Evolutionary conservation across 2,888 invertebrate species (phyloP).

Genomic region (Escarpia spicata): DNA sequence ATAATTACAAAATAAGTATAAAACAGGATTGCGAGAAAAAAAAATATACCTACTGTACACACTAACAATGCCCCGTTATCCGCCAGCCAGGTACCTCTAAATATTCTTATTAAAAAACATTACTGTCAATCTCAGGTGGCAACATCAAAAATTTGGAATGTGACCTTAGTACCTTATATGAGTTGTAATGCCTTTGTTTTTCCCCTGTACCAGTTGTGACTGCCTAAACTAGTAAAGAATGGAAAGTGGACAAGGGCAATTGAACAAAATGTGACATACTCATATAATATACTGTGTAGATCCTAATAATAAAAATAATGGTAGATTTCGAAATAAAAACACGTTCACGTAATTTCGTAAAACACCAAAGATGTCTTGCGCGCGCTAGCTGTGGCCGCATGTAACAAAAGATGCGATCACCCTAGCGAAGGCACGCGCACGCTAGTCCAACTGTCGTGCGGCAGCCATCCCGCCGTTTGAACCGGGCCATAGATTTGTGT

Average conservation of each 20-base stretch:
- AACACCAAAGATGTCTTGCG: not conserved
- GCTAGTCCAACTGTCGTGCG: slow-evolving; percentile 4
- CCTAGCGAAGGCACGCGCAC: slow-evolving; percentile 16
- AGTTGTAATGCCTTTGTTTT: not conserved
- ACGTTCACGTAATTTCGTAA: not conserved
- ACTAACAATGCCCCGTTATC: too few relatives aligned
- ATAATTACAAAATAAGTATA: too few relatives aligned
- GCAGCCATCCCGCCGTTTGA: not conserved
- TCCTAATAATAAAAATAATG: not conserved
- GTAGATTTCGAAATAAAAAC: slow-evolving; percentile 8
- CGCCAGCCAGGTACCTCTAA: too few relatives aligned
- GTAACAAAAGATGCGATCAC: not conserved
- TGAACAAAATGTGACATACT: not conserved
- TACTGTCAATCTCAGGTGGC: not conserved
- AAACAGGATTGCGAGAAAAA: too few relatives aligned
- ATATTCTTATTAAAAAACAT: not conserved
- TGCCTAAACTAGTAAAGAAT: not conserved
- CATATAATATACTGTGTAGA: too few relatives aligned
- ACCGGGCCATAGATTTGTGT: slow-evolving; percentile 22
- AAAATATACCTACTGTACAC: too few relatives aligned
- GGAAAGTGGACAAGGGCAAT: not conserved
- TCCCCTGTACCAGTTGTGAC: not conserved
- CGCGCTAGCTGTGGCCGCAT: not conserved
- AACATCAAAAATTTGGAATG: not conserved
- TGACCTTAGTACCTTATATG: not conserved